A percentile compares a stretch with the other conserved stretches of the same genome.
Conservation (phyloP, 1,140 invertebrate species). For the Hormaphis cornu region DNA sequence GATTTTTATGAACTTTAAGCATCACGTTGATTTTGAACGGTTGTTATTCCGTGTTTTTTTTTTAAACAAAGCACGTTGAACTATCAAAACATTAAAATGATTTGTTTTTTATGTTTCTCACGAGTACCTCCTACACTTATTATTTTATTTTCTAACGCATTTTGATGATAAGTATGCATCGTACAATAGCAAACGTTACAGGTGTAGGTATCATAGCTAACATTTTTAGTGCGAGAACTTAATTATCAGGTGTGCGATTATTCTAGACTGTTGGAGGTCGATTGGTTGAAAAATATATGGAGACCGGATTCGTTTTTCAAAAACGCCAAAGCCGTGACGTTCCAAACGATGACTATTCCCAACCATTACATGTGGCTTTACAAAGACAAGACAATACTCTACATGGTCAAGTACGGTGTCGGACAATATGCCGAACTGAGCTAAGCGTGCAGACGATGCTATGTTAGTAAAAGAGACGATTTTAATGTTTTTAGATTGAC, state of each 20-base stretch:
- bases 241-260: neutral
- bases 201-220: no score
- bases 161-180: no score
- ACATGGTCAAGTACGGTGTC: constrained; percentile 67
- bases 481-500: constrained; percentile 52
- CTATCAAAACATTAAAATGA: no score
- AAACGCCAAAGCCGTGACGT: constrained; percentile 83
- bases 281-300: constrained; percentile 86
- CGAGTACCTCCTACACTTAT: no score
- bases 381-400: constrained; percentile 77
- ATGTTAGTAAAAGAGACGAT: neutral
- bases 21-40: no score
- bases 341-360: constrained; percentile 87
- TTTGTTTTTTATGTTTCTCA: no score
- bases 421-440: neutral
- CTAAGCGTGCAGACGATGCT: neutral
- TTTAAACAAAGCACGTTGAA: no score
- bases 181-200: no score
- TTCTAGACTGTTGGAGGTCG: constrained; percentile 66
- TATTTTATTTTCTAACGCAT: no score
- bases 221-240: no score
- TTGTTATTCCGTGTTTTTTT: no score
- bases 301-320: constrained; percentile 80
- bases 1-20: no score
- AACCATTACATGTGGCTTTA: constrained; percentile 85